Conservation (phyloP, 2,888 invertebrate genomes). For the Harmothoe impar region DNA sequence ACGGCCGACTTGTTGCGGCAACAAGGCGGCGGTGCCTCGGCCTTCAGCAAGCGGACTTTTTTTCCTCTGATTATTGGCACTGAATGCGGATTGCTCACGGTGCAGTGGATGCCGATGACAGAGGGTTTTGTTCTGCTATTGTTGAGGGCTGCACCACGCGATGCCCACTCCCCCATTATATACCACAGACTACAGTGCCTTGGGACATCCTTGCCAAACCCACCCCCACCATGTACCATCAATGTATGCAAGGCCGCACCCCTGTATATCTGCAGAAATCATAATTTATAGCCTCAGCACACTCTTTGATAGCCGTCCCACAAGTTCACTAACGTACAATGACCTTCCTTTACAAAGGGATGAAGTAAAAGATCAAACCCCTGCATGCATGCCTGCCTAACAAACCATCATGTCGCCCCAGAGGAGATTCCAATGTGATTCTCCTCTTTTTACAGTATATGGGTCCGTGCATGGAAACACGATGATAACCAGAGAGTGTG, state of each 20-base stretch:
- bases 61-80: constrained; percentile 24
- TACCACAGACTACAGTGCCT: neutral
- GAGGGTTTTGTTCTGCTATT: neutral
- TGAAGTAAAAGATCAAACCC: neutral
- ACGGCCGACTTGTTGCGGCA: neutral
- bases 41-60: neutral
- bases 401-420: neutral
- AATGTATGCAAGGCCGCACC: neutral
- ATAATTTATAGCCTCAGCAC: constrained; percentile 32
- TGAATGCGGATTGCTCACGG: constrained; percentile 13
- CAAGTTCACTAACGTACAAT: constrained; percentile 15
- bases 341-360: constrained; percentile 11
- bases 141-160: neutral
- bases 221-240: neutral
- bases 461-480: too few species aligned
- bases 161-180: constrained; percentile 15
- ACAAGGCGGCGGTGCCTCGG: neutral
- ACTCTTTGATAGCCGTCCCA: constrained; percentile 20
- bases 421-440: too few species aligned
- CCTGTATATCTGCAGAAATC: constrained; percentile 14
- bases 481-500: too few species aligned
- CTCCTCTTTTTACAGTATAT: too few species aligned
- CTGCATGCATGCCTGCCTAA: neutral
- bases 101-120: constrained; percentile 3
- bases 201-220: neutral